Conservation (phyloP, 2,888 invertebrate species). For the Petrophora chlorosata region DNA sequence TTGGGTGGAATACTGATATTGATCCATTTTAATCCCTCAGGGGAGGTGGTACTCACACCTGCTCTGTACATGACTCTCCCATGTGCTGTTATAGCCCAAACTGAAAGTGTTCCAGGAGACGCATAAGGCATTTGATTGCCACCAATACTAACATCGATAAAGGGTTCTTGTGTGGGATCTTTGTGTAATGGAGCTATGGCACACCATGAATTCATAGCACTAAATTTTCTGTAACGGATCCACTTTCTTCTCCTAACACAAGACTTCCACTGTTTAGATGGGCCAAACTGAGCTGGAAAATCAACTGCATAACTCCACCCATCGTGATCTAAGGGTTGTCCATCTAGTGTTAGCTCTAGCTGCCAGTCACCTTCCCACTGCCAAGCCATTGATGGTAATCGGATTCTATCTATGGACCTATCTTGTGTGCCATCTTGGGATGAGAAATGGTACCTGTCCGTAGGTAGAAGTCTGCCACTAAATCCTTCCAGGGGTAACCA, state of each 20-base stretch:
- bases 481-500: constrained; percentile 97
- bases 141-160: constrained; percentile 95
- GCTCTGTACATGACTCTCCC: constrained; percentile 95
- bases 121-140: constrained; percentile 92
- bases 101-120: constrained; percentile 88
- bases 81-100: constrained; percentile 97
- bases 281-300: constrained; percentile 92
- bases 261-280: constrained; percentile 94
- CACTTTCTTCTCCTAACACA: constrained; percentile 95
- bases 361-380: constrained; percentile 98
- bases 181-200: constrained; percentile 94
- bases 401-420: constrained; percentile 90
- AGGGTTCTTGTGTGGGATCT: constrained; percentile 96
- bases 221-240: constrained; percentile 93
- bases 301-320: constrained; percentile 97
- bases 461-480: constrained; percentile 91
- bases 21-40: constrained; percentile 95
- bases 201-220: constrained; percentile 96
- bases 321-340: constrained; percentile 94
- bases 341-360: constrained; percentile 91
- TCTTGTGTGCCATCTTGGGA: constrained; percentile 92
- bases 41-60: constrained; percentile 90
- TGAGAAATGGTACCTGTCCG: constrained; percentile 94
- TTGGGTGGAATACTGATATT: constrained; percentile 90
- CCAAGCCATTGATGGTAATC: constrained; percentile 97